Base-by-base conservation (phyloP, 2,888 invertebrate genomes). In the Cryptocheilus praepositus region DNA sequence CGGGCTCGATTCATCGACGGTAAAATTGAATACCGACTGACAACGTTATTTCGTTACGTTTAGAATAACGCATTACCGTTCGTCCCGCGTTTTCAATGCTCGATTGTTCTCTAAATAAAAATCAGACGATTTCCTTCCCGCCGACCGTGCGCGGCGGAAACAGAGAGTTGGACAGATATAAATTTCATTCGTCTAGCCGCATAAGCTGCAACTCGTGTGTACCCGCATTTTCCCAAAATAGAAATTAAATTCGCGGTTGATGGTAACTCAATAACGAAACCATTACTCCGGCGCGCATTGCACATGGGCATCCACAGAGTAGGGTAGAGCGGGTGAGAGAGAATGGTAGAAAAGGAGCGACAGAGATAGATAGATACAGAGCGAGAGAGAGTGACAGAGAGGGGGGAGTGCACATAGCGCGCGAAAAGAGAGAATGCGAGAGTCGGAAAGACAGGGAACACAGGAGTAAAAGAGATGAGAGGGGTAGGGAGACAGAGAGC, bases 221-320 rank as follows among this genome's bases (percentile, higher is more conserved):
- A 11, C 11, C 49, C 64, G 70, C 69, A 72, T 72, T 79, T 73
- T 77, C 63, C 71, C 56, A 60, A 71, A 81, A 81, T 77, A 74
- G 55, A 80, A 81, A 78, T 78, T 74, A 77, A 81, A 80, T 81
- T 74, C 73, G 57, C 69, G 64, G 70, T 59, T 65, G 71, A 74
- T 74, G 73, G 67, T 79, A 81, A 81, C 77, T 76, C 77, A 74
- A 81, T 81, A 81, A 80, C 65, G 70, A 74, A 79, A 77, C 81
- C 78, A 81, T 81, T 81, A 78, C 77, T 67, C 70, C 72, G 73
- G 67, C 71, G 74, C 63, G 74, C 71, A 71, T 68, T 70, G 72
- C 73, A 61, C 71, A 70, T 67, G 68, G 72, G 69, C 70, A 61
- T 79, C 70, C 49, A 16, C 16, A 3, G n/a, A 36, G 55, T n/a